Evolutionary conservation across 2,888 invertebrate species (phyloP).

Genomic region (Pharmacophagus antenor): DNA sequence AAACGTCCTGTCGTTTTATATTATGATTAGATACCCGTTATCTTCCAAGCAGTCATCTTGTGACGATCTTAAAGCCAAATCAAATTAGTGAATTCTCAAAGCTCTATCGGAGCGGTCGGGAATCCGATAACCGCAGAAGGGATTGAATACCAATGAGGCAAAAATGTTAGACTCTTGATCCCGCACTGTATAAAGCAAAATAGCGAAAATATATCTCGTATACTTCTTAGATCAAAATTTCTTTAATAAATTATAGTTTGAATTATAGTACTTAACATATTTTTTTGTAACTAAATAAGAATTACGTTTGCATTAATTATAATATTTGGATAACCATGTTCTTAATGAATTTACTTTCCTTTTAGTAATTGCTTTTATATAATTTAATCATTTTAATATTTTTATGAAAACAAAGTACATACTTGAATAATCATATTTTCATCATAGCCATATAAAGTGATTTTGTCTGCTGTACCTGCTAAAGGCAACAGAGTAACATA

Average conservation of each 20-base stretch:
- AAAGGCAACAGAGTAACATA: too few relatives aligned
- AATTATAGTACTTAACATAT: too few relatives aligned
- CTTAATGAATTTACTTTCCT: too few relatives aligned
- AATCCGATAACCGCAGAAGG: conserved; percentile 22
- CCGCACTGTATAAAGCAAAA: neutral
- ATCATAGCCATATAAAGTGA: too few relatives aligned
- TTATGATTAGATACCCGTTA: conserved; percentile 1
- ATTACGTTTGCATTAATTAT: too few relatives aligned
- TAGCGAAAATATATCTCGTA: neutral
- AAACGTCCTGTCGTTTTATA: neutral
- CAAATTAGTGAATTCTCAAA: conserved; percentile 25
- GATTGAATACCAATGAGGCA: conserved; percentile 25
- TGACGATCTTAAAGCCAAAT: conserved; percentile 12
- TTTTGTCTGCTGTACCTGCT: too few relatives aligned
- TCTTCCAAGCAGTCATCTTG: conserved; percentile 1
- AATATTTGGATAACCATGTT: too few relatives aligned
- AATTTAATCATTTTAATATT: too few relatives aligned
- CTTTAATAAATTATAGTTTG: neutral
- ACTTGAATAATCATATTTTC: too few relatives aligned
- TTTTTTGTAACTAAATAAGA: too few relatives aligned
- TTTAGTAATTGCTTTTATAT: too few relatives aligned
- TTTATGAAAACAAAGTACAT: too few relatives aligned
- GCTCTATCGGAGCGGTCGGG: conserved; percentile 7
- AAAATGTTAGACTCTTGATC: conserved; percentile 2
- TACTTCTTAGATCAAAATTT: neutral